A percentile compares a stretch with the other conserved stretches of the same genome.
phyloP scores from a whole-genome alignment of 2,113 vertebrate genomes.

The Natator depressus region DNA sequence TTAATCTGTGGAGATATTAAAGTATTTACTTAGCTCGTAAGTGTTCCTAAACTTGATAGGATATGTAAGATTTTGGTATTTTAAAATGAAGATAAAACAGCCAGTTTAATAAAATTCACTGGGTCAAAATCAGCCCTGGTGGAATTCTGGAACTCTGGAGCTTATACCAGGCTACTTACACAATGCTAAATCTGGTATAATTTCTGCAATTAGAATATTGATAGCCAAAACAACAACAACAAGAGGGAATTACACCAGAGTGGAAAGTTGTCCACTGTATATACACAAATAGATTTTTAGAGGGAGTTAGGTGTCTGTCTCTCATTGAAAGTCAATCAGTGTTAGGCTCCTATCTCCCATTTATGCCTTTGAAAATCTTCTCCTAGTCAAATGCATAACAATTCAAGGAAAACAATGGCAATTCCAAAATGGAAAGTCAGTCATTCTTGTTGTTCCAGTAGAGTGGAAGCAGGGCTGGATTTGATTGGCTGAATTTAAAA shows the following conservation, averaged over 20 bases:
- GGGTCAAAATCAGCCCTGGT: not conserved
- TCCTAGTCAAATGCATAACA: not conserved
- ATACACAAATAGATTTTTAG: not conserved
- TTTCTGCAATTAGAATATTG: not conserved
- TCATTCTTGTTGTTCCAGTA: not conserved
- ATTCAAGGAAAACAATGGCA: not conserved
- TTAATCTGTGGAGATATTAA: not conserved
- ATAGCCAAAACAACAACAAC: not conserved
- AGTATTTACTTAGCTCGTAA: not conserved
- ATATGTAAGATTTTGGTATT: not conserved
- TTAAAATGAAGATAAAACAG: not conserved
- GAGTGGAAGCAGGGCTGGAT: not conserved
- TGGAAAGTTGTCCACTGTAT: accelerated
- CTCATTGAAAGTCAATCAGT: not conserved
- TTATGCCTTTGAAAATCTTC: not conserved
- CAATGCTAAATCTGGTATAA: not conserved
- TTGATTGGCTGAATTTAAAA: not conserved
- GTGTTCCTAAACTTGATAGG: not conserved
- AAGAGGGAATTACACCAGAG: not conserved
- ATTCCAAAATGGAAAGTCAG: not conserved
- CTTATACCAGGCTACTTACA: not conserved
- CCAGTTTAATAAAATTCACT: not conserved
- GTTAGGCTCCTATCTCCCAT: not conserved
- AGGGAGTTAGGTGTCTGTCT: not conserved
- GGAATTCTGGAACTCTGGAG: not conserved